Evolutionary conservation across 2,113 vertebrate species (phyloP), one percentile per base, ranked within the genome.

Genomic region (Grus americana): DNA sequence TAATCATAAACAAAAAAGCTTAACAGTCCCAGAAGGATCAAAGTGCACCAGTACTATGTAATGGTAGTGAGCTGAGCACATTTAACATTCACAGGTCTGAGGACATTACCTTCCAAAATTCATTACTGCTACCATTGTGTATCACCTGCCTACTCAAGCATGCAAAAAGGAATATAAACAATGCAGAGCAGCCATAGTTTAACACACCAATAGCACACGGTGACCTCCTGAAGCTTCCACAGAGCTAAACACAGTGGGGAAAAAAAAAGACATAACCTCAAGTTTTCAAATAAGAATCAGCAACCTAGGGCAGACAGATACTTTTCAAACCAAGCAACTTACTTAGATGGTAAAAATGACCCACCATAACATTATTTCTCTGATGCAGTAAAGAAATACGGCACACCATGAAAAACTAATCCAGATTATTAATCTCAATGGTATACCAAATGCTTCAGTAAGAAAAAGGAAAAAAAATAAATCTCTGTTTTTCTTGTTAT

Each of bases 31-130:
- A 38, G 3, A 11, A 30, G 47, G 20, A 52, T 49, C 8, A 42
- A 49, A 78, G 40, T 3, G 13, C 50, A 66, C 15, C 26, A n/a
- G 19, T 11, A 5, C 32, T 29, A 42, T 0, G 0, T 15, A 55
- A 79, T 0, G 3, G 19, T 1, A 57, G 34, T 0, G 0, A 88
- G 26, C 38, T 11, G 17, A 79, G n/a, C n/a, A 38, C 12, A 1
- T 54, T 78, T 71, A 42, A 73, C 46, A 75, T 27, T 47, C 40
- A 38, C 38, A 38, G 47, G 44, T n/a, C 40, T 30, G 49, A 72
- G 36, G 44, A 55, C 32, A 15, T 5, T 7, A 52, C 49, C 67
- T 65, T 49, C 59, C 72, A 68, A 75, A 86, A 89, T 7, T 16
- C 54, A 40, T 0, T 12, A 49, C 71, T 61, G 49, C 27, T 80